Percentiles rank a stretch among this genome's conserved stretches.
phyloP scores from a whole-genome alignment of 2,113 vertebrate species.

The Polyodon spathula region DNA sequence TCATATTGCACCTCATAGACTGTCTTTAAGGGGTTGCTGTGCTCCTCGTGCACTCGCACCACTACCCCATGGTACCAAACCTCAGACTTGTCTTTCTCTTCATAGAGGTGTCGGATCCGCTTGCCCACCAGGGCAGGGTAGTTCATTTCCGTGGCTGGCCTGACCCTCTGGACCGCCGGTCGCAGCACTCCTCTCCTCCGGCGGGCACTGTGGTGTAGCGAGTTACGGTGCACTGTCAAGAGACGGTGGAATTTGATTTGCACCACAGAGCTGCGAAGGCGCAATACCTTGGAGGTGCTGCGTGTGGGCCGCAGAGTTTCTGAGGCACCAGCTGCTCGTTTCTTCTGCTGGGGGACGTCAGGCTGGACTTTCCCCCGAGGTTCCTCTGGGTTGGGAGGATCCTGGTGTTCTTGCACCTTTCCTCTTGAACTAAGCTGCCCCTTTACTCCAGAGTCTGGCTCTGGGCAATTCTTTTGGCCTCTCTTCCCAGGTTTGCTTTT shows the following conservation, averaged over 20 bases:
- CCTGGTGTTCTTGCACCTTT: slow-evolving; percentile 14
- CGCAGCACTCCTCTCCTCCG: slow-evolving; percentile 49
- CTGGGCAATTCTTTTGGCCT: too few relatives aligned
- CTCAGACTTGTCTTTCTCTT: slow-evolving; percentile 66
- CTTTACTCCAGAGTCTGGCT: not conserved
- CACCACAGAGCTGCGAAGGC: slow-evolving; percentile 26
- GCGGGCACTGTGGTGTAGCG: slow-evolving; percentile 30
- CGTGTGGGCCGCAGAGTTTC: slow-evolving; percentile 21
- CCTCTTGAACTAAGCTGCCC: not conserved
- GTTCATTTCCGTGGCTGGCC: slow-evolving; percentile 23
- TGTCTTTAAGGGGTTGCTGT: slow-evolving; percentile 53
- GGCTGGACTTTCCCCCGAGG: slow-evolving; percentile 5
- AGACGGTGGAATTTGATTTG: slow-evolving; percentile 55
- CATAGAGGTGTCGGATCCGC: slow-evolving; percentile 64
- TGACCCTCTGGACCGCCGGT: slow-evolving; percentile 38
- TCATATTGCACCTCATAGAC: slow-evolving; percentile 65
- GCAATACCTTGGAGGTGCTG: slow-evolving; percentile 33
- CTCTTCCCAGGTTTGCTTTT: too few relatives aligned
- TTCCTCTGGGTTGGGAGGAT: too few relatives aligned
- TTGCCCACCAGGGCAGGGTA: slow-evolving; percentile 68
- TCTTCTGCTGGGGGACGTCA: slow-evolving; percentile 17
- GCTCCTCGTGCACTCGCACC: slow-evolving; percentile 44
- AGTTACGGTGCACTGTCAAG: slow-evolving; percentile 27
- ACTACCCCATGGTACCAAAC: slow-evolving; percentile 63
- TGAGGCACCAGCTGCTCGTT: slow-evolving; percentile 21